Evolutionary conservation across 2,797 vertebrate species (phyloP).

Genomic region (Muraenolepis orangiensis): DNA sequence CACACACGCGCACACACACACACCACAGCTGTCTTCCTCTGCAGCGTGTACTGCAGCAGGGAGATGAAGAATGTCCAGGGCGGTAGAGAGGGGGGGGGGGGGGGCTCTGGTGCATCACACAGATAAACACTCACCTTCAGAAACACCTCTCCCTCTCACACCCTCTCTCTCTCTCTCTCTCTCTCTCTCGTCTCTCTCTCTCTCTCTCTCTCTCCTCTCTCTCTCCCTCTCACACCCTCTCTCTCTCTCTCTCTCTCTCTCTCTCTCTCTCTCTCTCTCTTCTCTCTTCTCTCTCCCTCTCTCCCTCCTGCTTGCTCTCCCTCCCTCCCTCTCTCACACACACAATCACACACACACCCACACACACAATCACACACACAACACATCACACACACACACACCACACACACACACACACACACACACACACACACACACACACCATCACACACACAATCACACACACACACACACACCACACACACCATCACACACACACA

Average conservation of each 20-base stretch:
- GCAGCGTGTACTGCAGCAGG: slow-evolving; percentile 67
- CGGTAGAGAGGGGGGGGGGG: too few species aligned
- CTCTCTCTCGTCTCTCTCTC: slow-evolving; percentile 10
- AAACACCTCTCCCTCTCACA: slow-evolving; percentile 25
- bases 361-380: not conserved
- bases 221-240: slow-evolving; percentile 52
- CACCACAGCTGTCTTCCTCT: slow-evolving; percentile 51
- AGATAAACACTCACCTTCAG: slow-evolving; percentile 32
- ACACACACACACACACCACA: too few species aligned
- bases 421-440: too few species aligned
- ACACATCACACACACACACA: too few species aligned
- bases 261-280: slow-evolving; percentile 31
- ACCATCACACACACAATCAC: too few species aligned
- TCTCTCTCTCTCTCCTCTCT: slow-evolving; percentile 30
- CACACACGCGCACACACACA: too few species aligned
- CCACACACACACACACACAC: too few species aligned
- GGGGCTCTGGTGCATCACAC: slow-evolving; percentile 43
- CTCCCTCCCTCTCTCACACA: too few species aligned
- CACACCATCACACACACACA: too few species aligned
- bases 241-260: slow-evolving; percentile 29
- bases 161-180: slow-evolving; percentile 56
- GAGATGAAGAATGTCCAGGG: slow-evolving; percentile 64
- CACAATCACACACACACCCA: not conserved
- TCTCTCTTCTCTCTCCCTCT: slow-evolving; percentile 26
- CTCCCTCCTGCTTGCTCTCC: not conserved